Base-by-base conservation (phyloP, 2,888 invertebrate genomes). In the Mactromeris polynyma region DNA sequence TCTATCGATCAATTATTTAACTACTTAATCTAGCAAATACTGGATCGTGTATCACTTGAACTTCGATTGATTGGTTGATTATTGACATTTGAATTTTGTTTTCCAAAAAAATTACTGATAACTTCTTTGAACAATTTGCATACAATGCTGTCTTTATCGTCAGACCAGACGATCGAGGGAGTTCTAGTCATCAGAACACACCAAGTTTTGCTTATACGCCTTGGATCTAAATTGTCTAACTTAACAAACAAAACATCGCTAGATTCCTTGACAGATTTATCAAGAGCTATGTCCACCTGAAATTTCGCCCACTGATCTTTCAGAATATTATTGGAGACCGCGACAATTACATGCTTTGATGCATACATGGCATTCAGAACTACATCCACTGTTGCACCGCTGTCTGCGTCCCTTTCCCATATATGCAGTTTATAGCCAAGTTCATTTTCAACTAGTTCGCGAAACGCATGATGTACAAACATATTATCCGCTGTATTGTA, bases 111-210 rank as follows among this genome's bases (percentile, higher is more conserved):
- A 11, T 36, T 31, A 7, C 36, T 31, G 11, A 81, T 14, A 58
- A 33, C 58, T 36, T 81, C 81, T 54, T 85, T 84, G 51, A 87
- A 89, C n/a, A 89, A 79, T n/a, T 85, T 85, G 17, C 77, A 46
- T 54, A 51, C 77, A 3, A 89, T 87, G 38, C 78, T 73, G 58
- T 83, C 64, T 26, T 64, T 83, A n/a, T 83, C 58, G n/a, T 83
- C 64, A 11, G 73, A 85, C 90, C 90, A 90, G 26, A 77, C 51
- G 1, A 82, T 86, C 17, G 83, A 86, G 2, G 90, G 86, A 17
- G 73, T 83, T 51, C 82, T 88, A 2, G 90, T 88, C 19, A 90
- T 33, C 78, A 88, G 54, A 4, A 90, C 88, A 64, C 90, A 90
- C 90, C 90, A 90, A n/a, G 85, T 77, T 51, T 84, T 88, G 51